phyloP scores from a whole-genome alignment of 2,888 invertebrate genomes.

The Blomia tropicalis region DNA sequence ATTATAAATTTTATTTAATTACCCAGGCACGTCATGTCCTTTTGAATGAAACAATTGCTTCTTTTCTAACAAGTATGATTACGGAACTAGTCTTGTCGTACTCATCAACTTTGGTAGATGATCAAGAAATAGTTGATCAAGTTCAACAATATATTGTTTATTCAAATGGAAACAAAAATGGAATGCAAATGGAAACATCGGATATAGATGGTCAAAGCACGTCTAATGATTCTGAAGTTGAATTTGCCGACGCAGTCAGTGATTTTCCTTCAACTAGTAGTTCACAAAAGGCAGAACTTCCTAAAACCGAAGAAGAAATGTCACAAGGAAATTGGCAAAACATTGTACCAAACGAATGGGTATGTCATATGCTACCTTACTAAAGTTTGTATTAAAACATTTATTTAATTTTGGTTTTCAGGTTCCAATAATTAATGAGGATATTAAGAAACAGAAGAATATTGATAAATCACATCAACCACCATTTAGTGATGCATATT shows the following conservation, averaged over 20 bases:
- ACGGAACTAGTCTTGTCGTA: background rate
- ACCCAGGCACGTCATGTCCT: background rate
- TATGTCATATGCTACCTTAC: background rate
- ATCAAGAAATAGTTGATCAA: background rate
- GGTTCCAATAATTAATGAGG: conserved; percentile 71
- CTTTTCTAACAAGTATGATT: background rate
- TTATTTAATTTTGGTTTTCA: no score
- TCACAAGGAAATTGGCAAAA: conserved; percentile 24
- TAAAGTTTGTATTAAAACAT: background rate
- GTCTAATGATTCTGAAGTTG: background rate
- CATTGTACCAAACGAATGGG: conserved; percentile 22
- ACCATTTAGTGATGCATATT: conserved; percentile 72
- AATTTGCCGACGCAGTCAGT: conserved; percentile 18
- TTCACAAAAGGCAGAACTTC: background rate
- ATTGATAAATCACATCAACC: conserved; percentile 39
- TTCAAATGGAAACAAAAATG: background rate
- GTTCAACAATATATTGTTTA: background rate
- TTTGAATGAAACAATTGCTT: background rate
- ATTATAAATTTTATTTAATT: background rate
- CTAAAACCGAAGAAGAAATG: background rate
- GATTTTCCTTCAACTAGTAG: conserved; percentile 7
- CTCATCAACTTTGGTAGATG: background rate
- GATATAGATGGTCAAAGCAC: background rate
- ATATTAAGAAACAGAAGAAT: conserved; percentile 53
- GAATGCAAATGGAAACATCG: background rate